These are phyloP conservation scores for Coturnix japonica DNA, from an alignment of 2,113 vertebrate genomes.

Conservation along the genomic window DNA sequence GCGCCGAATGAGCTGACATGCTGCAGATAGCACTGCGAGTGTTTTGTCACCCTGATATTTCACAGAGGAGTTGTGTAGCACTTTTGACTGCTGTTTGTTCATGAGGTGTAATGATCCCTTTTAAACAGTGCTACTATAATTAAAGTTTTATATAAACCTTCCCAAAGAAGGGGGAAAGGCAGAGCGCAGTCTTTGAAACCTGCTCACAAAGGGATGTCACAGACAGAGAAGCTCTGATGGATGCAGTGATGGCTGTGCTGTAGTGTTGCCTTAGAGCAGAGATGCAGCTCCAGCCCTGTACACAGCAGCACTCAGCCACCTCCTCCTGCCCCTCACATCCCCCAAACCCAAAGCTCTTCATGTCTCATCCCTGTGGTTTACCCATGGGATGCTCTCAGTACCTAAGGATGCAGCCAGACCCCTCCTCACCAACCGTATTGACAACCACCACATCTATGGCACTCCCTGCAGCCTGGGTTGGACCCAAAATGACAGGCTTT, in stretches of 20 bases:
- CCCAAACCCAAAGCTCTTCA: background rate
- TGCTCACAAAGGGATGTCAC: constrained; percentile 12
- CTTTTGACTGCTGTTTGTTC: background rate
- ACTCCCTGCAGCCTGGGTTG: fast-evolving
- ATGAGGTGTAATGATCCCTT: background rate
- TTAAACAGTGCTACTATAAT: constrained; percentile 31
- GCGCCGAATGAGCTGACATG: background rate
- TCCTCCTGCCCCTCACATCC: background rate
- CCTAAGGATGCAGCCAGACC: background rate
- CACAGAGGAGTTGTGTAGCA: background rate
- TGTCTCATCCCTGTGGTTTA: fast-evolving
- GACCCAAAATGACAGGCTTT: background rate
- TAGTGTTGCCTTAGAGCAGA: background rate
- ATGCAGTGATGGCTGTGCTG: background rate
- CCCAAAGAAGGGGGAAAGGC: background rate
- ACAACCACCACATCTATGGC: fast-evolving
- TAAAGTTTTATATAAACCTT: constrained; percentile 42
- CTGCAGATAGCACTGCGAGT: fast-evolving
- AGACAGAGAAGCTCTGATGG: background rate
- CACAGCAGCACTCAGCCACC: background rate
- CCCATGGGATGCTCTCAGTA: background rate
- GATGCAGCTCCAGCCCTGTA: background rate
- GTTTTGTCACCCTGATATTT: background rate
- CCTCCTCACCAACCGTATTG: background rate
- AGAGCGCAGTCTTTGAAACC: background rate